Evolutionary conservation across 2,888 invertebrate species (phyloP), one percentile per base, ranked within the genome.

Genomic region (Piscicola geometra): DNA sequence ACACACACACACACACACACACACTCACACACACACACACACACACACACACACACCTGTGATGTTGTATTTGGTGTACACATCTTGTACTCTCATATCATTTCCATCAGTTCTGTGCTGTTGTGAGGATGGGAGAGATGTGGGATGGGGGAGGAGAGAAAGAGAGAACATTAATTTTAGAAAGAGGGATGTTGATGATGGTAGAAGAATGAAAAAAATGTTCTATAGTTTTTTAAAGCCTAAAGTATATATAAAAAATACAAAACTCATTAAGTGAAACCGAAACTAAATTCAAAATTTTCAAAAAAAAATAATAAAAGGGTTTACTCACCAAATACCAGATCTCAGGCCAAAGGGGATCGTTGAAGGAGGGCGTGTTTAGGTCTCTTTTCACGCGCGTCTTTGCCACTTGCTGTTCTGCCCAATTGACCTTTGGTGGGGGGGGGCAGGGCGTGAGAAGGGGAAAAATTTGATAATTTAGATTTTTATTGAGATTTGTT

Each of bases 311-410:
- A n/a, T n/a, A n/a, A n/a, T n/a, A n/a, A n/a, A n/a, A n/a, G n/a
- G n/a, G n/a, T n/a, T n/a, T n/a, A 90, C 93, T 90, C 88, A 95
- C 95, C 90, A 97, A 88, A 87, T 96, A 96, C 96, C 96, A 97
- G 94, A 94, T 94, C 81, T 91, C 90, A 56, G 91, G 90, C 96
- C 96, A 97, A 86, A 92, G 91, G 41, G 92, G 93, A 87, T 76
- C 76, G 83, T 92, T 91, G 79, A 93, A 82, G n/a, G n/a, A n/a
- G n/a, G n/a, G n/a, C 3, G 60, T 25, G 18, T 32, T 47, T 21
- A 56, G 36, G 85, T 93, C 93, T 80, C 94, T 88, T 86, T 95
- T 95, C 81, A 89, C 88, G 80, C 95, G 89, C 75, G 90, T 90
- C 81, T 92, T 91, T 0, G 90, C 90, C 71, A 88, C 88, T 86